Conservation (phyloP, 1,140 invertebrate genomes). For the Mesaphorura yosii region DNA sequence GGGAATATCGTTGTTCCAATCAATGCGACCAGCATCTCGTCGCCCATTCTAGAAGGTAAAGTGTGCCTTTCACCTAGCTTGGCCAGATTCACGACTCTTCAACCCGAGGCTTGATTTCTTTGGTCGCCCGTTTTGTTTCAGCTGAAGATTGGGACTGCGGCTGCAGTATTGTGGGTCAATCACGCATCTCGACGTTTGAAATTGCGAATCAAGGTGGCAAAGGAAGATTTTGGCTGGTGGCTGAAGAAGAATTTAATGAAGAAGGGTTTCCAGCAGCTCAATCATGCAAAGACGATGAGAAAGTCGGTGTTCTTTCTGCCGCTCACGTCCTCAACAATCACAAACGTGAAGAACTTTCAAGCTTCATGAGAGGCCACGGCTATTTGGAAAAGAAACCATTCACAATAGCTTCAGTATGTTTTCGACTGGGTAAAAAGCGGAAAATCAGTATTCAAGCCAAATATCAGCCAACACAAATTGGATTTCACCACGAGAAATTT, state of each 20-base stretch:
- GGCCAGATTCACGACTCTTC: too few relatives aligned
- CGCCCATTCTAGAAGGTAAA: constrained; percentile 22
- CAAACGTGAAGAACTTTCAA: too few relatives aligned
- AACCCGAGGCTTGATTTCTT: too few relatives aligned
- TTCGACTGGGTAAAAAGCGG: constrained; percentile 17
- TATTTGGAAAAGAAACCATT: constrained; percentile 8
- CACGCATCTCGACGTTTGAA: constrained; percentile 10
- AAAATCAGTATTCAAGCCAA: constrained; percentile 13
- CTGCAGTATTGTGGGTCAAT: constrained; percentile 13
- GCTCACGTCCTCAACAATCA: too few relatives aligned
- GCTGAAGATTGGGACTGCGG: constrained; percentile 26
- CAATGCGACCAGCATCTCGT: background rate
- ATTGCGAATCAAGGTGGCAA: constrained; percentile 13
- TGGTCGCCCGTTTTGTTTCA: background rate
- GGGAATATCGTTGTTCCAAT: constrained; percentile 23
- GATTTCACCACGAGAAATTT: constrained; percentile 18
- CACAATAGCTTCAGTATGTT: constrained; percentile 13
- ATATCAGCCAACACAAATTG: constrained; percentile 8
- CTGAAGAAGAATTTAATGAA: constrained; percentile 23
- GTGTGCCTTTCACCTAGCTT: background rate
- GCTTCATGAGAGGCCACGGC: too few relatives aligned
- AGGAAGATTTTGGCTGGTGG: constrained; percentile 25
- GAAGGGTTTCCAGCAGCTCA: too few relatives aligned
- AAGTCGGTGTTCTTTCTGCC: too few relatives aligned
- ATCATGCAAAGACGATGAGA: too few relatives aligned